phyloP scores from a whole-genome alignment of 2,888 invertebrate genomes.

The Rotaria sp. region DNA sequence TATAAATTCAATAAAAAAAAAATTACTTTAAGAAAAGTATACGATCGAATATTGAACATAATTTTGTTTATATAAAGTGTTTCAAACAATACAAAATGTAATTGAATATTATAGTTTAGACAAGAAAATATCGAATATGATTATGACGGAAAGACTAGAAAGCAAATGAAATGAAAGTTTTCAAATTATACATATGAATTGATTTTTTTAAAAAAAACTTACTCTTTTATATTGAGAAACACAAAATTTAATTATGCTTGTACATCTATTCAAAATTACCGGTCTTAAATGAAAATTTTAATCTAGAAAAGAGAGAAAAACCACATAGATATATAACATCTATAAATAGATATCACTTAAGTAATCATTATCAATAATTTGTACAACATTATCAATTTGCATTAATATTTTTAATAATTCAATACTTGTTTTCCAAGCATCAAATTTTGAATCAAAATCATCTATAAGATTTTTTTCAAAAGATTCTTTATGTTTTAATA shows the following conservation, averaged over 20 bases:
- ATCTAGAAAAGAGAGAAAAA: not conserved
- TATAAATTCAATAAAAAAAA: not conserved
- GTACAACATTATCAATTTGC: not conserved
- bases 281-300: not conserved
- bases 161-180: no score
- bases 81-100: no score
- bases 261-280: no score
- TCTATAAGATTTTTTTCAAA: not conserved
- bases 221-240: not conserved
- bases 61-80: not conserved
- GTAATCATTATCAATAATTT: not conserved
- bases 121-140: no score
- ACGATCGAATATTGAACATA: not conserved
- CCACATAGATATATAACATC: not conserved
- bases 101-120: no score
- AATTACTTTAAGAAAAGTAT: not conserved
- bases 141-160: no score
- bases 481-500: not conserved
- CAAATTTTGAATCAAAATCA: conserved; percentile 9
- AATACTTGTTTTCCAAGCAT: conserved; percentile 24
- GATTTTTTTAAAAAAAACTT: not conserved
- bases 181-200: no score
- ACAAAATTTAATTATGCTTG: no score
- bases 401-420: conserved; percentile 7
- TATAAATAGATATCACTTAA: not conserved